Conservation (phyloP, 2,113 vertebrate species). For the Microtus richardsoni region DNA sequence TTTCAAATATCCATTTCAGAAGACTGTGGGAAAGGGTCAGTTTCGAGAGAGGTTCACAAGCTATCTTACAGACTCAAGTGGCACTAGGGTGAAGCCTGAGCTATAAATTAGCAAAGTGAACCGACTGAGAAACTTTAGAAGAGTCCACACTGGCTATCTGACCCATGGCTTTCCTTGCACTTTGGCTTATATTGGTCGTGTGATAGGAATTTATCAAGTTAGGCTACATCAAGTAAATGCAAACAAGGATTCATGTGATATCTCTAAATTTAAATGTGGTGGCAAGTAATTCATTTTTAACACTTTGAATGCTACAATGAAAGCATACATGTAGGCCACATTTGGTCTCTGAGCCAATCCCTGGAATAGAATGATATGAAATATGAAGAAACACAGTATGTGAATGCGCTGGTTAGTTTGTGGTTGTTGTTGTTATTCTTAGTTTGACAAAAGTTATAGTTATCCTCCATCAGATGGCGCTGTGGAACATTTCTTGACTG, state of each 20-base stretch:
- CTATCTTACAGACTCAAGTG: not conserved
- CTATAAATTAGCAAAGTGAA: not conserved
- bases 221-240: not conserved
- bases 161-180: not conserved
- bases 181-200: not conserved
- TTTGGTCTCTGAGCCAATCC: not conserved
- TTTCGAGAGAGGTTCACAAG: constrained; percentile 21
- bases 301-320: not conserved
- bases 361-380: not conserved
- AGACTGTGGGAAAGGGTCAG: not conserved
- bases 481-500: not conserved
- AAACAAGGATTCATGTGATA: not conserved
- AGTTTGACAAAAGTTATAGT: not conserved
- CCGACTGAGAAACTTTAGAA: not conserved
- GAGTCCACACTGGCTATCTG: not conserved
- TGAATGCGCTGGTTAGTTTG: not conserved
- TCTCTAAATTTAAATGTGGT: constrained; percentile 51
- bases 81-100: not conserved
- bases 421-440: not conserved
- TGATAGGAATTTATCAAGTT: not conserved
- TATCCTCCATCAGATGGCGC: not conserved
- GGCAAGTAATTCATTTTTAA: not conserved
- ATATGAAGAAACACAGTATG: not conserved
- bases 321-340: not conserved
- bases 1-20: constrained; percentile 43